Conservation (phyloP, 2,797 vertebrate species). For the Myotis myotis region DNA sequence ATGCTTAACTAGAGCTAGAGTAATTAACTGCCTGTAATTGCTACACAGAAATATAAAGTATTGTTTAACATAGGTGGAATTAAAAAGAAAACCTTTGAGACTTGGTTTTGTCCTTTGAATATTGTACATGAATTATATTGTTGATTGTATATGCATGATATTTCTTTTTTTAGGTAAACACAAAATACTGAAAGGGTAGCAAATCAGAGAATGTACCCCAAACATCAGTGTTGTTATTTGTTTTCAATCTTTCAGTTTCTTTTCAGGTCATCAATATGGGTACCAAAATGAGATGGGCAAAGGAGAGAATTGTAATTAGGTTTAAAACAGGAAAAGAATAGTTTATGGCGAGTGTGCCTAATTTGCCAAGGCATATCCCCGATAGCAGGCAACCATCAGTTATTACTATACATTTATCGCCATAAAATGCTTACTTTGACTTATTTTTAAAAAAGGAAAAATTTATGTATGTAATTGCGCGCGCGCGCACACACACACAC, state of each 20-base stretch:
- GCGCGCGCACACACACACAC: no score
- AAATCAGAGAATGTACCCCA: constrained; percentile 64
- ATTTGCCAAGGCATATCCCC: constrained; percentile 73
- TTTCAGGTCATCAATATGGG: constrained; percentile 72
- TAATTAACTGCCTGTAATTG: constrained; percentile 56
- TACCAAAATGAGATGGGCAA: constrained; percentile 70
- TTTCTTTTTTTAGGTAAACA: constrained; percentile 70
- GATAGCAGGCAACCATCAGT: constrained; percentile 69
- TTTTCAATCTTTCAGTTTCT: constrained; percentile 75
- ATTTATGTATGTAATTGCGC: background rate
- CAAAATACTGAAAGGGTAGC: constrained; percentile 63
- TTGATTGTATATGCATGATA: background rate
- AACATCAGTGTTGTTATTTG: constrained; percentile 19
- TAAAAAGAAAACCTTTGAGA: constrained; percentile 52
- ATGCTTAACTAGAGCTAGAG: constrained; percentile 36
- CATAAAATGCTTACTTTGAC: constrained; percentile 82
- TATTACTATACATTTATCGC: constrained; percentile 81
- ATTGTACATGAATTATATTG: constrained; percentile 12
- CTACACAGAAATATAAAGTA: background rate
- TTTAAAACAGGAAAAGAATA: constrained; percentile 77
- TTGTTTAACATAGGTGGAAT: background rate
- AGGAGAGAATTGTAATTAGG: constrained; percentile 81
- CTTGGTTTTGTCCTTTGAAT: constrained; percentile 53
- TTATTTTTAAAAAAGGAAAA: constrained; percentile 66
- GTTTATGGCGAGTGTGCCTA: constrained; percentile 76